These are phyloP conservation scores for Podarcis muralis DNA, from an alignment of 2,113 vertebrate genomes.

Conservation along the genomic window DNA sequence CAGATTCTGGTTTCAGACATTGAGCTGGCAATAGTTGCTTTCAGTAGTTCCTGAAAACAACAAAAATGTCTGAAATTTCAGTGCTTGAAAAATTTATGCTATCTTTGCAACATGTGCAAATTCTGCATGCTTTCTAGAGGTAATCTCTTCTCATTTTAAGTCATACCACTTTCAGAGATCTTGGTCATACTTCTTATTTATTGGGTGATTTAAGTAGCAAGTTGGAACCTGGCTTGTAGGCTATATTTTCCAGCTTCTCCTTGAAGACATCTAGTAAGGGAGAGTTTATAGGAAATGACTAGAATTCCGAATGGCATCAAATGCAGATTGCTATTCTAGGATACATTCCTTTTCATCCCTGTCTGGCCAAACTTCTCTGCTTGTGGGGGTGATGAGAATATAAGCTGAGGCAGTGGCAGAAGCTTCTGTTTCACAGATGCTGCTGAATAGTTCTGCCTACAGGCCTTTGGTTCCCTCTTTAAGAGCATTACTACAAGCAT, in stretches of 20 bases:
- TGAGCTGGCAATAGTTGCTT: too few relatives aligned
- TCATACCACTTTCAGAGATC: neutral
- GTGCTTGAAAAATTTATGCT: neutral
- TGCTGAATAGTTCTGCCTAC: neutral
- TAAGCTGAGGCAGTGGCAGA: neutral
- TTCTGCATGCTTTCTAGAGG: neutral
- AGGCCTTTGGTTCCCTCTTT: slow-evolving; percentile 19
- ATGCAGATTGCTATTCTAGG: neutral
- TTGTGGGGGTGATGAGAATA: neutral
- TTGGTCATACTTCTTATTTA: neutral
- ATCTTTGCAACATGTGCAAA: neutral
- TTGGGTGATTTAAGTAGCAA: neutral
- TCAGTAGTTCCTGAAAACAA: neutral
- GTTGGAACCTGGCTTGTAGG: too few relatives aligned
- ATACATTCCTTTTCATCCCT: neutral
- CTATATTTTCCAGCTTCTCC: too few relatives aligned
- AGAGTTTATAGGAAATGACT: neutral
- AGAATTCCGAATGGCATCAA: neutral
- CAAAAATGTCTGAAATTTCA: neutral
- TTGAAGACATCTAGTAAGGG: too few relatives aligned
- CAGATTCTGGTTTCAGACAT: too few relatives aligned
- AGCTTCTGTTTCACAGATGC: neutral
- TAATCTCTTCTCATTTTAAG: neutral
- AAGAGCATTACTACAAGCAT: slow-evolving; percentile 4
- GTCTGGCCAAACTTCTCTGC: neutral